A percentile compares a stretch with the other conserved stretches of the same genome.
Conservation (phyloP, 2,888 invertebrate species). For the Scaptomyza parva region DNA sequence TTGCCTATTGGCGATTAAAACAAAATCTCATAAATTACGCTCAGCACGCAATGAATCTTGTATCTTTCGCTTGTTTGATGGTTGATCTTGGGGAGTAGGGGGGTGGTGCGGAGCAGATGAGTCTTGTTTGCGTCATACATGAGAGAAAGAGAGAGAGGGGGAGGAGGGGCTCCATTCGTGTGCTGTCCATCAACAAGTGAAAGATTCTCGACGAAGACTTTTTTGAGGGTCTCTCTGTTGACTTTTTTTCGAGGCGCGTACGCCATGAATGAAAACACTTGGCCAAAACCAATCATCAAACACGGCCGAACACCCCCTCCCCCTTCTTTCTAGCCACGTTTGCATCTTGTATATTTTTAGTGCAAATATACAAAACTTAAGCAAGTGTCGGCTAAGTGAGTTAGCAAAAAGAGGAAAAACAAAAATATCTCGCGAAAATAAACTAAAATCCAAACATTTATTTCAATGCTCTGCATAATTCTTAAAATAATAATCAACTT, state of each 20-base stretch:
- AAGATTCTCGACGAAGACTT: constrained; percentile 12
- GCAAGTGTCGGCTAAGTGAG: constrained; percentile 55
- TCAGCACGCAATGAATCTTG: constrained; percentile 44
- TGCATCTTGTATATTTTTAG: constrained; percentile 60
- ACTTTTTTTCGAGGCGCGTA: constrained; percentile 61
- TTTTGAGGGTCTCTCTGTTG: constrained; percentile 68
- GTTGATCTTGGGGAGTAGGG: constrained; percentile 15
- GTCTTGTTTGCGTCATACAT: constrained; percentile 46
- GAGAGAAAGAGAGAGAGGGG: constrained; percentile 3
- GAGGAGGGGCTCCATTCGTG: constrained; percentile 12
- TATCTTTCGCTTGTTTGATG: constrained; percentile 6
- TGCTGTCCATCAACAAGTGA: constrained; percentile 22
- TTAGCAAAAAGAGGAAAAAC: constrained; percentile 24
- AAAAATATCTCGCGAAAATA: constrained; percentile 5
- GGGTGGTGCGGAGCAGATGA: no score
- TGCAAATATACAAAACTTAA: constrained; percentile 73
- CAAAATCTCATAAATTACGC: constrained; percentile 67
- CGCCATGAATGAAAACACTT: constrained; percentile 74
- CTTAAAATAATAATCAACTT: not conserved
- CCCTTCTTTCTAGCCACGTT: constrained; percentile 16
- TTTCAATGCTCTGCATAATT: constrained; percentile 31
- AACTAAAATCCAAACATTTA: constrained; percentile 19
- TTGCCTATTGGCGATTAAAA: constrained; percentile 50
- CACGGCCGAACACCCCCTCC: constrained; percentile 1
- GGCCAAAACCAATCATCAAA: constrained; percentile 52